Percentiles rank a stretch among this genome's conserved stretches.
These are phyloP conservation scores for Hepsetus odoe DNA, from an alignment of 2,113 vertebrate genomes.

Conservation along the genomic window DNA sequence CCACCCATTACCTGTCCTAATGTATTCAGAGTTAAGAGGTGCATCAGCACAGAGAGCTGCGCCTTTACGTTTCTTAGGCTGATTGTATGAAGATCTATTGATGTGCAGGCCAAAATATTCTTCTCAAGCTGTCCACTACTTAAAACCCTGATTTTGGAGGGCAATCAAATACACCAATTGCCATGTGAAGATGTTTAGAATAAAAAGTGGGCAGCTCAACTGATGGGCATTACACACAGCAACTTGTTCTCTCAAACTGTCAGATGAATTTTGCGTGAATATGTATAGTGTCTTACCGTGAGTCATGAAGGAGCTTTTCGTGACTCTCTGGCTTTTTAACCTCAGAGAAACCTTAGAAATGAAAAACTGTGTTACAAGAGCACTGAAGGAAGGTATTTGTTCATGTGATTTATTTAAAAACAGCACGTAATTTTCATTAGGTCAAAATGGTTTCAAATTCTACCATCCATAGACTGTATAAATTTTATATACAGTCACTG, in stretches of 20 bases:
- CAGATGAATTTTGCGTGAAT: not conserved
- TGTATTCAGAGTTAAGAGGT: slow-evolving; percentile 72
- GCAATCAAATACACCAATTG: slow-evolving; percentile 45
- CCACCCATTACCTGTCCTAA: slow-evolving; percentile 78
- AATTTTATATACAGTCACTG: too few relatives aligned
- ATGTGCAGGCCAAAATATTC: slow-evolving; percentile 65
- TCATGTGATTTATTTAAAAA: not conserved
- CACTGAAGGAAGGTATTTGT: not conserved
- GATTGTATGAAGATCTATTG: slow-evolving; percentile 78
- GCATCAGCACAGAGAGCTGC: slow-evolving; percentile 65
- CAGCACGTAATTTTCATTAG: not conserved
- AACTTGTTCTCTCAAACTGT: not conserved
- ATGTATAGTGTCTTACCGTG: slow-evolving; percentile 24
- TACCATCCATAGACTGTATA: not conserved
- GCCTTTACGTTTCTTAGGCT: slow-evolving; percentile 71
- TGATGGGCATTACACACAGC: slow-evolving; percentile 13
- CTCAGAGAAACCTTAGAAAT: slow-evolving; percentile 33
- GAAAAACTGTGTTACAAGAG: not conserved
- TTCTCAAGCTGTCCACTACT: slow-evolving; percentile 43
- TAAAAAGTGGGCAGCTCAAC: slow-evolving; percentile 29
- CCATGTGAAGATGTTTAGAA: slow-evolving; percentile 23
- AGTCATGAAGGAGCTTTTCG: not conserved
- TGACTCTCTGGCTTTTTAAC: not conserved
- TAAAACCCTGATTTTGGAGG: slow-evolving; percentile 38
- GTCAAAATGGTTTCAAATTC: not conserved